Base-by-base conservation (phyloP, 2,888 invertebrate species). In the Scotopteryx bipunctaria region DNA sequence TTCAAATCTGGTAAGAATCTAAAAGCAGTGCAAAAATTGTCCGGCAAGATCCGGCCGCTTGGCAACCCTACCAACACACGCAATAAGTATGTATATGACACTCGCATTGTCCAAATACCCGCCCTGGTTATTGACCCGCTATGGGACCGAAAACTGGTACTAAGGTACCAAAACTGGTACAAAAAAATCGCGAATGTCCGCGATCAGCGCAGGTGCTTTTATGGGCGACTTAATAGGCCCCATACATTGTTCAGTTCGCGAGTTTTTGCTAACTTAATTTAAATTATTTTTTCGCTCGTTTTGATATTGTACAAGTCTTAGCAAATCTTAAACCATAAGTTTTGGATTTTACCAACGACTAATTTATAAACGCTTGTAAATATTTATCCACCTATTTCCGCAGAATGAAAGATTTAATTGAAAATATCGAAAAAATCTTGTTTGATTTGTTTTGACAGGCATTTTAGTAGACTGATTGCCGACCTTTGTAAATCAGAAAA, bases 51-150 rank as follows among this genome's bases (percentile, higher is more conserved):
- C 16, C 31, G 16, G 32, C 29, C 5, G 13, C 17, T 8, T 47
- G 44, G 48, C 33, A 21, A 44, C 44, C 48, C 40, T 31, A 52
- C 3, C 6, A 6, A 32, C 32, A 23, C 19, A 21, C 27, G 27
- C 19, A 35, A 33, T 51, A 59, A 41, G 57, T 55, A 52, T 37
- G 27, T 44, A 53, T 57, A 56, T 47, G 61, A 61, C 64, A 64
- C 57, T 66, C 64, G 61, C 73, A 73, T 77, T 76, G 79, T 79
- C 81, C 74, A 80, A 83, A 80, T 78, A 74, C 74, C 59, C 74
- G 87, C 81, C 68, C 87, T 67, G 88, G 86, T 86, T 87, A 86
- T 87, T 83, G 86, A 82, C 81, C 86, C 64, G 36, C 57, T 57
- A 61, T 61, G 69, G 64, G 61, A 67, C 67, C 67, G 47, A 57